These are phyloP conservation scores for Vombatus ursinus DNA, from an alignment of 2,113 vertebrate genomes.

Conservation along the genomic window DNA sequence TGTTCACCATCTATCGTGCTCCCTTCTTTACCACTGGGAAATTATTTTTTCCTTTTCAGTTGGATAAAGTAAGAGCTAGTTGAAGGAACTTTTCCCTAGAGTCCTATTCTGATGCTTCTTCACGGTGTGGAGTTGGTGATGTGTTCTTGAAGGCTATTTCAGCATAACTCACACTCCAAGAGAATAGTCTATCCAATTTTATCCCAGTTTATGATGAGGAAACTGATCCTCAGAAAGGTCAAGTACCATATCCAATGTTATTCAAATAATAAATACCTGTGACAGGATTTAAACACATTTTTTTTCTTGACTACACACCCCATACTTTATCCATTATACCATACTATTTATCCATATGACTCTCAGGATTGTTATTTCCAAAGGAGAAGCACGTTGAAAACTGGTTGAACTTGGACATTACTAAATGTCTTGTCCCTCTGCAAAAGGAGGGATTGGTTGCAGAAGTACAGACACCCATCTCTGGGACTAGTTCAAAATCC, in stretches of 20 bases:
- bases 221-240: background rate
- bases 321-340: background rate
- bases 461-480: background rate
- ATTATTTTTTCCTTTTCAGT: background rate
- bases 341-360: background rate
- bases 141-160: background rate
- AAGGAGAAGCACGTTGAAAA: constrained; percentile 4
- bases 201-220: background rate
- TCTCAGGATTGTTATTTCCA: background rate
- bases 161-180: background rate
- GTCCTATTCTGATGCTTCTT: background rate
- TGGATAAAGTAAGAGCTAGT: constrained; percentile 27
- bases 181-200: background rate
- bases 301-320: background rate
- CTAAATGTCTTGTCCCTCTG: background rate
- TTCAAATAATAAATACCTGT: background rate
- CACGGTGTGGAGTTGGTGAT: background rate
- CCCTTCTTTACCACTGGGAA: background rate
- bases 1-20: constrained; percentile 2
- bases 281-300: background rate
- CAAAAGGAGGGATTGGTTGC: background rate
- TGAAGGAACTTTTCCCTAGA: background rate
- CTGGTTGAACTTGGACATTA: background rate
- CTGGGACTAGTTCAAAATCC: background rate
- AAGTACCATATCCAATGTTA: background rate